phyloP scores from a whole-genome alignment of 2,797 vertebrate species.

The Menidia menidia region DNA sequence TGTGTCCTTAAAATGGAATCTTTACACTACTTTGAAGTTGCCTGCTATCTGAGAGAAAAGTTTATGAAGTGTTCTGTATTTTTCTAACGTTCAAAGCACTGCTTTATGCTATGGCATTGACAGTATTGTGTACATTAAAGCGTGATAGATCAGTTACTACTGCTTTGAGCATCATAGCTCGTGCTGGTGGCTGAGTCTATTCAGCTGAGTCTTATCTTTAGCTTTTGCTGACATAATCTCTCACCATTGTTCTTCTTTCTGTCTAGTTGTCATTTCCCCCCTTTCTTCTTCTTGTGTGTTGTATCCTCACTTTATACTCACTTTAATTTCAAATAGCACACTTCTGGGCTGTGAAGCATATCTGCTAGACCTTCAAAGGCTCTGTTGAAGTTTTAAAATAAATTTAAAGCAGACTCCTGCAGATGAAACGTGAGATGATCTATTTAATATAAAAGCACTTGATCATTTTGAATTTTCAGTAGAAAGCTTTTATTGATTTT shows the following conservation, averaged over 20 bases:
- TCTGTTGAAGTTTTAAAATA: constrained; percentile 13
- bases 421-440: not conserved
- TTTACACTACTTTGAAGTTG: not conserved
- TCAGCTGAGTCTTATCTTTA: constrained; percentile 37
- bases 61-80: constrained; percentile 9
- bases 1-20: not conserved
- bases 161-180: constrained; percentile 21
- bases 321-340: constrained; percentile 41
- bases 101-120: constrained; percentile 20
- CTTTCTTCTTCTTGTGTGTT: not conserved
- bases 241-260: constrained; percentile 18
- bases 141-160: constrained; percentile 30
- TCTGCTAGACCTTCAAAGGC: constrained; percentile 6
- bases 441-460: constrained; percentile 4
- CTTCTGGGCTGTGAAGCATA: constrained; percentile 5
- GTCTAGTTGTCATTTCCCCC: constrained; percentile 2
- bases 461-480: not conserved
- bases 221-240: constrained; percentile 40
- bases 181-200: constrained; percentile 17
- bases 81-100: constrained; percentile 3
- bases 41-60: not conserved
- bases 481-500: not conserved
- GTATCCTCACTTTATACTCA: constrained; percentile 9
- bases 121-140: constrained; percentile 23
- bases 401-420: constrained; percentile 1